These are phyloP conservation scores for Brachylomia viminalis DNA, from an alignment of 2,888 invertebrate genomes.

Conservation along the genomic window DNA sequence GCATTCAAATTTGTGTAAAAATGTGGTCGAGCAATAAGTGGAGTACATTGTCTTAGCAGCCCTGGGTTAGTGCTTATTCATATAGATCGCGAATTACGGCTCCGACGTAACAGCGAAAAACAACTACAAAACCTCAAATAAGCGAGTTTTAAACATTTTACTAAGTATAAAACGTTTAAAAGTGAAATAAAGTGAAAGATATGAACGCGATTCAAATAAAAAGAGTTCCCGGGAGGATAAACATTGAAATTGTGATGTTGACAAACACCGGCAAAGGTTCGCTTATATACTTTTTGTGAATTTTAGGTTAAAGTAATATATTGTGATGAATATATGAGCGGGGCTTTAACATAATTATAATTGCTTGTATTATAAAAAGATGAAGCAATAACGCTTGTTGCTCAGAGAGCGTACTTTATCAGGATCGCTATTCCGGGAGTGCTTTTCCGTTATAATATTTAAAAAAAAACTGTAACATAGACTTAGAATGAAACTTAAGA, in stretches of 20 bases:
- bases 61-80: constrained; percentile 58
- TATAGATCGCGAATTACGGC: constrained; percentile 59
- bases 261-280: constrained; percentile 12
- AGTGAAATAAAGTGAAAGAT: constrained; percentile 51
- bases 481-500: too few species aligned
- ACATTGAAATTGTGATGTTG: constrained; percentile 49
- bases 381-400: constrained; percentile 4
- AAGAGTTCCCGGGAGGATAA: constrained; percentile 41
- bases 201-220: constrained; percentile 48
- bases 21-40: neutral
- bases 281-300: constrained; percentile 13
- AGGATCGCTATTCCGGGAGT: neutral
- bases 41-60: constrained; percentile 32
- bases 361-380: constrained; percentile 11
- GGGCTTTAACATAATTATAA: too few species aligned
- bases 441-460: neutral
- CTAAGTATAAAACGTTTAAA: constrained; percentile 34
- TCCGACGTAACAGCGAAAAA: constrained; percentile 51
- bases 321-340: constrained; percentile 20
- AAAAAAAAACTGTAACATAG: neutral
- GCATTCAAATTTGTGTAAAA: neutral
- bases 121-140: constrained; percentile 55
- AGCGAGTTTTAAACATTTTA: constrained; percentile 47
- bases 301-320: constrained; percentile 20
- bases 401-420: neutral